Conservation (phyloP, 2,888 invertebrate species). For the Salticus scenicus region DNA sequence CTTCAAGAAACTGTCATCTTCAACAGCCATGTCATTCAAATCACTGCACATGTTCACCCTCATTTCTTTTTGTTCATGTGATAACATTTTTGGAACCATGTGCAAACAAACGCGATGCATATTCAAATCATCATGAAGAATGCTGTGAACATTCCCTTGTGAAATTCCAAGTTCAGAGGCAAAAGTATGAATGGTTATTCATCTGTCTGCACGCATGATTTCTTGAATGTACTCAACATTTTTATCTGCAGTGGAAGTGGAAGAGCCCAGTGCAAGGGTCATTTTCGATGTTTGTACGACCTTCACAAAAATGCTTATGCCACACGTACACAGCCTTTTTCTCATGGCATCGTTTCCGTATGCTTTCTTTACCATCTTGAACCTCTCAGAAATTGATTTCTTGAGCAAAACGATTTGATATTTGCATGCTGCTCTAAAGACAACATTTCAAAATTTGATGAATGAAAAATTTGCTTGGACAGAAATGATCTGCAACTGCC, state of each 20-base stretch:
- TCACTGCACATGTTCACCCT: slow-evolving; percentile 22
- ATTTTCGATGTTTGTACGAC: slow-evolving; percentile 29
- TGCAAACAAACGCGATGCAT: no score
- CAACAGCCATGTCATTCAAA: slow-evolving; percentile 16
- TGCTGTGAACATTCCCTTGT: not conserved
- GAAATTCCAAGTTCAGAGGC: slow-evolving; percentile 16
- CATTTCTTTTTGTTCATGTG: slow-evolving; percentile 16
- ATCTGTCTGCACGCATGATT: slow-evolving; percentile 15
- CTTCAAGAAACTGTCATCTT: slow-evolving; percentile 19
- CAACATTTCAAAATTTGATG: slow-evolving; percentile 15
- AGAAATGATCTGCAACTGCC: slow-evolving; percentile 20
- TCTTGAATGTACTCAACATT: slow-evolving; percentile 23
- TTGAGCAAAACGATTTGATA: slow-evolving; percentile 36
- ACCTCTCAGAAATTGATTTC: slow-evolving; percentile 32
- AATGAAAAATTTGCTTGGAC: slow-evolving; percentile 18
- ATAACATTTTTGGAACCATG: no score
- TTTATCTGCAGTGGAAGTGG: slow-evolving; percentile 13
- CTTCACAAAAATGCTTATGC: slow-evolving; percentile 27
- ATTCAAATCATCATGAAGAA: no score
- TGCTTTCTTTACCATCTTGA: slow-evolving; percentile 34
- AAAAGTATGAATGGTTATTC: slow-evolving; percentile 21
- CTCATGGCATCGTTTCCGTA: no score
- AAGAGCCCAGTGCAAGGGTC: not conserved
- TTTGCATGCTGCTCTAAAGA: no score
- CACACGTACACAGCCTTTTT: slow-evolving; percentile 28